Base-by-base conservation (phyloP, 2,888 invertebrate species). In the Dryocosmus kuriphilus region DNA sequence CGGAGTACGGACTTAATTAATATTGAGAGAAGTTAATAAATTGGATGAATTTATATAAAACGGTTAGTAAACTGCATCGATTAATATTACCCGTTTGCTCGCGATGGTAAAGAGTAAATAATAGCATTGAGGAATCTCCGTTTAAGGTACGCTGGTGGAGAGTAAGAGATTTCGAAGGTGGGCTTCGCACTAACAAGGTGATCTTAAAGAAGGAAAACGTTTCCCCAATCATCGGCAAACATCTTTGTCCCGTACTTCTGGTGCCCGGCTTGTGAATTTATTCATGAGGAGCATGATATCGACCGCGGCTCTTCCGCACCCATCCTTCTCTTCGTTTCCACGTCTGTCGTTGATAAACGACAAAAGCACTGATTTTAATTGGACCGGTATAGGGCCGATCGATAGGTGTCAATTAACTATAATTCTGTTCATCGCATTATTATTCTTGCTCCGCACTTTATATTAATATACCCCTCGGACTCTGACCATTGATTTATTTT, bases 191-290 rank as follows among this genome's bases (percentile, higher is more conserved):
- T 89, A 89, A 89, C 88, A 88, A 89, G 88, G 87, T 86, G 86
- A 86, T 88, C 86, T 87, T 86, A 88, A 87, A 86, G 86, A 84
- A 85, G 88, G 85, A 89, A 89, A 89, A 85, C 87, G 87, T 89
- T 89, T 88, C 88, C 88, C 87, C 87, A 88, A 87, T 89, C 89
- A 88, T 85, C 86, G 85, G 88, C 89, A 88, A 89, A 89, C 89
- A 89, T 89, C 89, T 89, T 89, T 87, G 89, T 89, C 86, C 87
- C 86, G 86, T 88, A 85, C 86, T 86, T 84, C 83, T 83, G 83
- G 84, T 84, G 83, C 79, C 83, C 80, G 80, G 85, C 87, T 89
- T 88, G 85, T 89, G 89, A 89, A 89, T 89, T 88, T 89, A 89
- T 89, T 89, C 90, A 89, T 89, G 90, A 89, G 88, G 82, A 84